Conservation (phyloP, 1,140 invertebrate species). For the Pararge aegeria region DNA sequence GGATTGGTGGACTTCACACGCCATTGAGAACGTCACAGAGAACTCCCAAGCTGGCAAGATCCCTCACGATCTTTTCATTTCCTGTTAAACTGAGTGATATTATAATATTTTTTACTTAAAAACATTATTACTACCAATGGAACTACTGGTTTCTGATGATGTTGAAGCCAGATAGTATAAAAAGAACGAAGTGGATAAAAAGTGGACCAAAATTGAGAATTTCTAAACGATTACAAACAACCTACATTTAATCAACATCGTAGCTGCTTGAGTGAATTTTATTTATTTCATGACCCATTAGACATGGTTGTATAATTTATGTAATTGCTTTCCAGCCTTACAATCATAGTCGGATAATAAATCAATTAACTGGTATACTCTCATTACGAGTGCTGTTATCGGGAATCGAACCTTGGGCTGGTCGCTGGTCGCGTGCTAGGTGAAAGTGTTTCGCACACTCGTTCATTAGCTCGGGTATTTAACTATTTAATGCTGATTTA, state of each 20-base stretch:
- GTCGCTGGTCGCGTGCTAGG: slow-evolving; percentile 60
- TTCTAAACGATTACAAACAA: background rate
- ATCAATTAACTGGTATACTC: slow-evolving; percentile 60
- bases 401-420: slow-evolving; percentile 60
- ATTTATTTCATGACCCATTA: slow-evolving; percentile 22
- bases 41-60: too few relatives aligned
- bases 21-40: too few relatives aligned
- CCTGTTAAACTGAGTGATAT: too few relatives aligned
- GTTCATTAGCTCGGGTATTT: slow-evolving; percentile 23
- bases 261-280: background rate
- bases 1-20: too few relatives aligned
- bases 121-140: too few relatives aligned
- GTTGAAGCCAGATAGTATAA: background rate
- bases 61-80: too few relatives aligned
- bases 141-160: too few relatives aligned
- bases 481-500: slow-evolving; percentile 25
- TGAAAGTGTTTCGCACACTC: slow-evolving; percentile 54
- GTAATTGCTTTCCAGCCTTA: slow-evolving; percentile 27
- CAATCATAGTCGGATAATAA: slow-evolving; percentile 38
- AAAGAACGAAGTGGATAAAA: background rate
- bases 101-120: too few relatives aligned
- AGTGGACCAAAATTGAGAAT: background rate
- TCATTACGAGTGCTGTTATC: slow-evolving; percentile 65
- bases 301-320: slow-evolving; percentile 22
- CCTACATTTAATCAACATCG: background rate